Percentiles rank a stretch among this genome's conserved stretches.
These are phyloP conservation scores for Liopterus haemorrhoidalis DNA, from an alignment of 2,888 invertebrate genomes.

Conservation along the genomic window DNA sequence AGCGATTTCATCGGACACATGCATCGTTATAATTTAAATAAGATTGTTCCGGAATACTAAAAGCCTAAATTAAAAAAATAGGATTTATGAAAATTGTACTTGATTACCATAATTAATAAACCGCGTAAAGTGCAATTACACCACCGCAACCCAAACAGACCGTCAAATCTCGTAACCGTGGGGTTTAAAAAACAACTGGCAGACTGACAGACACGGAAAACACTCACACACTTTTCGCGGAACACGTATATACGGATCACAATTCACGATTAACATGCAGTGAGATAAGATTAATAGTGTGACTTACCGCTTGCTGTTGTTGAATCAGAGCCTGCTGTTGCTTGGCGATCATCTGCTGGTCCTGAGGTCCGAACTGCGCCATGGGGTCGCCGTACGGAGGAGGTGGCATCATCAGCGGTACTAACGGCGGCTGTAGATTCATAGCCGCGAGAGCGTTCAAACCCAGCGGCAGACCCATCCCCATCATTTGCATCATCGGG, in stretches of 20 bases:
- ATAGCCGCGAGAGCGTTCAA: constrained; percentile 84
- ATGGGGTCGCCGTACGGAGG: constrained; percentile 73
- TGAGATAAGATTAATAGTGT: too few species aligned
- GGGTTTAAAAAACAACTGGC: too few species aligned
- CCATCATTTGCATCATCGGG: constrained; percentile 86
- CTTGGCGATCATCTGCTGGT: constrained; percentile 51
- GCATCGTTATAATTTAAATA: constrained; percentile 10
- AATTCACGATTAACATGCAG: background rate
- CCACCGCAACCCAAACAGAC: too few species aligned
- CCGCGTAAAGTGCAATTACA: constrained; percentile 18
- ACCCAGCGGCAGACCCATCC: constrained; percentile 73
- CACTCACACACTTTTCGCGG: background rate
- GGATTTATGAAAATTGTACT: constrained; percentile 8
- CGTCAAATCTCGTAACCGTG: constrained; percentile 8
- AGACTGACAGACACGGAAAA: too few species aligned
- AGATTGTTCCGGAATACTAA: constrained; percentile 14
- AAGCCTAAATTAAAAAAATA: constrained; percentile 17
- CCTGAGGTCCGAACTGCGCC: constrained; percentile 52
- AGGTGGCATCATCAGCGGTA: constrained; percentile 83
- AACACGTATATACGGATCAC: background rate
- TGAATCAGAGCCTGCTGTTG: constrained; percentile 69
- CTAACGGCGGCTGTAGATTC: constrained; percentile 89
- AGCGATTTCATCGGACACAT: constrained; percentile 2
- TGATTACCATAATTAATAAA: constrained; percentile 17
- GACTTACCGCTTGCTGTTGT: constrained; percentile 59